Evolutionary conservation across 2,113 vertebrate species (phyloP).

Genomic region (Thymallus thymallus): DNA sequence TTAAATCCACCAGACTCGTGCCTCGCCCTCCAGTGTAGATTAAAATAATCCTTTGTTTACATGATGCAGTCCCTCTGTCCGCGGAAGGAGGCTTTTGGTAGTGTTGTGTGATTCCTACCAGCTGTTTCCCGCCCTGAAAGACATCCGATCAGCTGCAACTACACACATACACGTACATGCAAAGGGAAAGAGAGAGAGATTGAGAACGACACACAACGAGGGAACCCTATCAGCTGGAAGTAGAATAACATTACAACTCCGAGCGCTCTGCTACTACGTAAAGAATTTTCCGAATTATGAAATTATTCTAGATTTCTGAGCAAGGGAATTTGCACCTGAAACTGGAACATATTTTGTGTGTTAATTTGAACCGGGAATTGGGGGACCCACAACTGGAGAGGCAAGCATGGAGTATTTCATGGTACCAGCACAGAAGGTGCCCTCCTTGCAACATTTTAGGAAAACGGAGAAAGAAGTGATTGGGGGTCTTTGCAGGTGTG

Average conservation of each 20-base stretch:
- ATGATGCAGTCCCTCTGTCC: slow-evolving; percentile 82
- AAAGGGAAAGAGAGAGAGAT: slow-evolving; percentile 69
- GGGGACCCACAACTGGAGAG: slow-evolving; percentile 70
- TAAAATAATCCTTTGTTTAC: slow-evolving; percentile 92
- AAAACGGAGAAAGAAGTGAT: slow-evolving; percentile 98
- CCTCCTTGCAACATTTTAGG: slow-evolving; percentile 93
- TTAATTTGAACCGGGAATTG: slow-evolving; percentile 19
- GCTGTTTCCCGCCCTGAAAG: slow-evolving; percentile 99
- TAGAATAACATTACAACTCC: slow-evolving; percentile 81
- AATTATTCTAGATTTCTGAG: slow-evolving; percentile 45
- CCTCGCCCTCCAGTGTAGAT: slow-evolving; percentile 25
- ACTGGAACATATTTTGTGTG: slow-evolving; percentile 23
- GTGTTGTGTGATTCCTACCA: slow-evolving; percentile 88
- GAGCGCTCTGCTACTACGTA: slow-evolving; percentile 60
- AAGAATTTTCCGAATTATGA: slow-evolving; percentile 16
- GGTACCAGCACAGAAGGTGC: slow-evolving; percentile 96
- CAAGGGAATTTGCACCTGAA: slow-evolving; percentile 32
- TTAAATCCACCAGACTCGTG: slow-evolving; percentile 10
- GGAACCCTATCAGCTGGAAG: slow-evolving; percentile 85
- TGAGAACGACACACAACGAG: slow-evolving; percentile 77
- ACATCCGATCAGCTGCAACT: slow-evolving; percentile 89
- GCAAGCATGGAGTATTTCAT: slow-evolving; percentile 96
- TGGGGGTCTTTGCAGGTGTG: slow-evolving; percentile 93
- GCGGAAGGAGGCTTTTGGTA: slow-evolving; percentile 83
- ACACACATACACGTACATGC: slow-evolving; percentile 71